These are phyloP conservation scores for Drosophila carrolli DNA, from an alignment of 1,140 invertebrate genomes.

Conservation along the genomic window DNA sequence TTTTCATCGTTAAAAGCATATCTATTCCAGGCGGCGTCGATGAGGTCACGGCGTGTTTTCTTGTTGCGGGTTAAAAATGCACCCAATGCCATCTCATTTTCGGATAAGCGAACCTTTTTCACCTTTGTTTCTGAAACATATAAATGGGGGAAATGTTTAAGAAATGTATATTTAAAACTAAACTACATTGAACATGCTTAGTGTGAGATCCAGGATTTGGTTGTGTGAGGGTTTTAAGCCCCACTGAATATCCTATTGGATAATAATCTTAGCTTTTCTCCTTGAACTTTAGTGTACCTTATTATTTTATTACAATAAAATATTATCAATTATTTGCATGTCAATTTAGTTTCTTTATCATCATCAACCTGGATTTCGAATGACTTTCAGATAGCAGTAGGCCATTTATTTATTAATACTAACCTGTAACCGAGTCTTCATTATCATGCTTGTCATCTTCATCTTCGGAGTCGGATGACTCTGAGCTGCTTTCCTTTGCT, in stretches of 20 bases:
- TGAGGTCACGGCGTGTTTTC: conserved; percentile 93
- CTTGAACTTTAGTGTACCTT: too few species aligned
- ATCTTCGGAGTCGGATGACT: conserved; percentile 76
- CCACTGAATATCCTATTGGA: too few species aligned
- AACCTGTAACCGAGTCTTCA: conserved; percentile 52
- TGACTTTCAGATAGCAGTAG: too few species aligned
- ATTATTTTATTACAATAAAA: too few species aligned
- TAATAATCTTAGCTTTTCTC: too few species aligned
- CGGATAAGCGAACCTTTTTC: conserved; percentile 91
- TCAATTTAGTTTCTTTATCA: too few species aligned
- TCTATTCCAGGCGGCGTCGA: conserved; percentile 96
- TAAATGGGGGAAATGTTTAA: neutral
- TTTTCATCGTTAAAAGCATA: conserved; percentile 95
- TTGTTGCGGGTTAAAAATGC: conserved; percentile 93
- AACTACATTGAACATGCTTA: too few species aligned
- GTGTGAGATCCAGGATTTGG: too few species aligned
- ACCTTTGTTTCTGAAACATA: conserved; percentile 71
- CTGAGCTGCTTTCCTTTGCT: conserved; percentile 73
- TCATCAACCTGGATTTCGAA: too few species aligned
- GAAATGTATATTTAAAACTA: too few species aligned
- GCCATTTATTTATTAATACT: neutral
- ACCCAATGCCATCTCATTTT: conserved; percentile 94
- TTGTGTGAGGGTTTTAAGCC: too few species aligned
- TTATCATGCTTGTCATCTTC: conserved; percentile 45
- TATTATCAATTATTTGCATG: too few species aligned